Evolutionary conservation across 2,888 invertebrate genomes (phyloP).

Genomic region (Leptothorax acervorum): DNA sequence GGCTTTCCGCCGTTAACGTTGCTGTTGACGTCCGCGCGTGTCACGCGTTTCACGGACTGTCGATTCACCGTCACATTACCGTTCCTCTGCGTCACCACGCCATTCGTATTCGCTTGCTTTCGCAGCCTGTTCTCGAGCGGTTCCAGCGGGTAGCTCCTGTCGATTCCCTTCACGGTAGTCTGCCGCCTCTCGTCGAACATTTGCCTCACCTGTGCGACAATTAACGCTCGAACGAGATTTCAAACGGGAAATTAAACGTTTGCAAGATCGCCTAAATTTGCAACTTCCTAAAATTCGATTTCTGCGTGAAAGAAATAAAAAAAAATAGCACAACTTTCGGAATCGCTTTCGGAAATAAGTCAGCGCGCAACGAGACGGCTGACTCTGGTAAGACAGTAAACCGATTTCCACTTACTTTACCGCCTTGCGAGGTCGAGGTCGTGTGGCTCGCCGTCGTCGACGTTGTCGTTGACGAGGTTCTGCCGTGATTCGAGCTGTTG

Average conservation of each 20-base stretch:
- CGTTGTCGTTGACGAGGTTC: conserved; percentile 77
- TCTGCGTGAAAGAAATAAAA: neutral
- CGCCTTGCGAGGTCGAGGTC: conserved; percentile 78
- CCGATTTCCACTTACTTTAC: conserved; percentile 76
- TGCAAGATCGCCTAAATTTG: neutral
- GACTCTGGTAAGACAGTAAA: neutral
- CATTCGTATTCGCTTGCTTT: conserved; percentile 78
- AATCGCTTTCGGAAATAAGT: neutral
- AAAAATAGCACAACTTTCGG: neutral
- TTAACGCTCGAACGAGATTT: neutral
- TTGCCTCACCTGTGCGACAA: conserved; percentile 89
- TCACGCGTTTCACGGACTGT: conserved; percentile 82
- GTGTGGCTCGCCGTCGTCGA: conserved; percentile 76
- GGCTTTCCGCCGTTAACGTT: conserved; percentile 84
- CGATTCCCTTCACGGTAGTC: conserved; percentile 89
- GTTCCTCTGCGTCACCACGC: conserved; percentile 81
- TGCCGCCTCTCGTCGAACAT: conserved; percentile 94
- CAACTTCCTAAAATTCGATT: neutral
- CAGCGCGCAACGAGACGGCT: neutral
- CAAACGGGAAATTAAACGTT: neutral
- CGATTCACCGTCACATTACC: conserved; percentile 81
- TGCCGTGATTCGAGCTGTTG: conserved; percentile 82
- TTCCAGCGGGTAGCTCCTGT: conserved; percentile 93
- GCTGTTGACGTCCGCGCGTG: conserved; percentile 83
- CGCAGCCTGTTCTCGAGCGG: conserved; percentile 88